Evolutionary conservation across 2,113 vertebrate genomes (phyloP).

Genomic region (Chaenogobius annularis): DNA sequence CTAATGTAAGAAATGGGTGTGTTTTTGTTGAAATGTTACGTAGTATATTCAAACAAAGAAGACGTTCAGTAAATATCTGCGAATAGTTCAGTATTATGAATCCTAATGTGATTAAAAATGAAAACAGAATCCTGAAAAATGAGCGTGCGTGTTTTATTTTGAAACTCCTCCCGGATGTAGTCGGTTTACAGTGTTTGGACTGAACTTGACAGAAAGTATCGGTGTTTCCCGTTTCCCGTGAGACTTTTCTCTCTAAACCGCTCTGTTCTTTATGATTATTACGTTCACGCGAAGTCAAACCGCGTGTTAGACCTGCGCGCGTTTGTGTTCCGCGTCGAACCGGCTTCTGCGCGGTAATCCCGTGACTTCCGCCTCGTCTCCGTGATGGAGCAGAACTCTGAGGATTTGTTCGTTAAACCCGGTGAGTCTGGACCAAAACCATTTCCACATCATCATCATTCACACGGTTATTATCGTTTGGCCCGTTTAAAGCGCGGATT

Average conservation of each 20-base stretch:
- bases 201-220: background rate
- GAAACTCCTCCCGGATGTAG: background rate
- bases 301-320: no score
- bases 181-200: background rate
- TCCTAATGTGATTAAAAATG: background rate
- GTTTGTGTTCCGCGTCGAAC: background rate
- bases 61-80: background rate
- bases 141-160: background rate
- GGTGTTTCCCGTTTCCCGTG: background rate
- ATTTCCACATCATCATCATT: background rate
- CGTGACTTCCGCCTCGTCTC: background rate
- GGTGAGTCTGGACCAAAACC: background rate
- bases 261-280: no score
- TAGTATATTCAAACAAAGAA: background rate
- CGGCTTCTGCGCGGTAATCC: background rate
- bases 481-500: background rate
- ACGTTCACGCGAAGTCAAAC: background rate
- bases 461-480: background rate
- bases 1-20: background rate
- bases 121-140: background rate
- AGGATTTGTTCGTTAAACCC: constrained; percentile 3
- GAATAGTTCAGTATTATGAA: background rate
- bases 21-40: background rate
- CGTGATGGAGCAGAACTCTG: background rate
- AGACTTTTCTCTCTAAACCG: background rate